Evolutionary conservation across 2,888 invertebrate genomes (phyloP).

Genomic region (Busseola fusca): DNA sequence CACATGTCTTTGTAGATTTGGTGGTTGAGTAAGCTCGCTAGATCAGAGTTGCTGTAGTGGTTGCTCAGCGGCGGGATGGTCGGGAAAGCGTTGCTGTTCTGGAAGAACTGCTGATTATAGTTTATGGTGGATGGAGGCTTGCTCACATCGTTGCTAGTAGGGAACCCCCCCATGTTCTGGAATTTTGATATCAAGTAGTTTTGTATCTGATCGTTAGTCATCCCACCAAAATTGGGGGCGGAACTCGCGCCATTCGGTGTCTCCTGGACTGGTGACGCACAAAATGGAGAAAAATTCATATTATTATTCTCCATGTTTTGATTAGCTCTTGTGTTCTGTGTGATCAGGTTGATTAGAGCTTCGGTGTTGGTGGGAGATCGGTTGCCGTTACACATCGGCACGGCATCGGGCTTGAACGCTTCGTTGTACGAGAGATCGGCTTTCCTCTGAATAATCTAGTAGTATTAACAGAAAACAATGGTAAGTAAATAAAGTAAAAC

Average conservation of each 20-base stretch:
- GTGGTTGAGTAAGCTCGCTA: constrained; percentile 74
- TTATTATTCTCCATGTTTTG: constrained; percentile 81
- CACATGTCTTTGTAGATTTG: constrained; percentile 70
- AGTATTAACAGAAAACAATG: constrained; percentile 65
- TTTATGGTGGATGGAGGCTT: constrained; percentile 64
- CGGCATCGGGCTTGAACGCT: constrained; percentile 60
- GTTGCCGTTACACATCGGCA: constrained; percentile 72
- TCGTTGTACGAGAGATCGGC: constrained; percentile 63
- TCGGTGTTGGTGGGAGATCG: constrained; percentile 68
- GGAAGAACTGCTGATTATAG: constrained; percentile 80
- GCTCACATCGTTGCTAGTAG: constrained; percentile 64
- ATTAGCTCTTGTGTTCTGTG: constrained; percentile 67
- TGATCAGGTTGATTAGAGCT: constrained; percentile 74
- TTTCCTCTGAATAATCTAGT: constrained; percentile 68
- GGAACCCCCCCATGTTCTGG: constrained; percentile 76
- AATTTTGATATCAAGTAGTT: constrained; percentile 82
- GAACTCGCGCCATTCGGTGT: constrained; percentile 68
- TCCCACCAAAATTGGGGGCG: constrained; percentile 74
- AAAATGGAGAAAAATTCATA: constrained; percentile 70
- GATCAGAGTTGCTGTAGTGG: constrained; percentile 78
- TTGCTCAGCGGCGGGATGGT: constrained; percentile 80
- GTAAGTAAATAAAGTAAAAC: constrained; percentile 19
- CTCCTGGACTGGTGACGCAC: constrained; percentile 67
- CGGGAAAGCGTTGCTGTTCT: constrained; percentile 83
- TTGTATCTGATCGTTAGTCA: constrained; percentile 83